These are phyloP conservation scores for Carettochelys insculpta DNA, from an alignment of 2,113 vertebrate genomes.

Conservation along the genomic window DNA sequence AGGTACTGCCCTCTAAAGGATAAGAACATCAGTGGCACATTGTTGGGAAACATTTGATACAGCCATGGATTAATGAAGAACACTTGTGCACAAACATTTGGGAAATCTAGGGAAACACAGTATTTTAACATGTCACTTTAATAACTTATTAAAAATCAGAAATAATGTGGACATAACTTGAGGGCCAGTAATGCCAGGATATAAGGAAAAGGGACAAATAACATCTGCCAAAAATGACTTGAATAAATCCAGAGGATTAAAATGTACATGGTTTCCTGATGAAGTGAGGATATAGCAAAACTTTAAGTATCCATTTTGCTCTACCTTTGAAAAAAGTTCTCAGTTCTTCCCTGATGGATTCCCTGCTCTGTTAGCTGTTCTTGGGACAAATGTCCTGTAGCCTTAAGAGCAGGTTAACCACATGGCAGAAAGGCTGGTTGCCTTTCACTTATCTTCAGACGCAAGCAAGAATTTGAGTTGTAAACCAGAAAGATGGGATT, in stretches of 20 bases:
- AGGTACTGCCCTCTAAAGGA: constrained; percentile 45
- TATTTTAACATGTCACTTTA: constrained; percentile 46
- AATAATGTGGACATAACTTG: constrained; percentile 69
- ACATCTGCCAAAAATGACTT: constrained; percentile 70
- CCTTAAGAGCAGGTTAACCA: constrained; percentile 75
- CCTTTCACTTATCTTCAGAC: constrained; percentile 75
- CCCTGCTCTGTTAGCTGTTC: constrained; percentile 67
- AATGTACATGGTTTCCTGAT: constrained; percentile 72
- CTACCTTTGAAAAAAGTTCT: constrained; percentile 69
- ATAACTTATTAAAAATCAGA: constrained; percentile 49
- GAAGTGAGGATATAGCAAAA: constrained; percentile 76
- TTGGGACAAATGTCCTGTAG: constrained; percentile 72
- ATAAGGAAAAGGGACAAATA: constrained; percentile 74
- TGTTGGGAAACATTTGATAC: constrained; percentile 56
- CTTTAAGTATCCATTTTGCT: constrained; percentile 58
- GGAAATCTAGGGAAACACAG: constrained; percentile 54
- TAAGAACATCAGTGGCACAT: constrained; percentile 57
- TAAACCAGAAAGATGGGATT: constrained; percentile 76
- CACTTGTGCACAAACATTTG: constrained; percentile 40
- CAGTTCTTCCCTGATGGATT: constrained; percentile 71
- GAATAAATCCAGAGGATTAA: constrained; percentile 76
- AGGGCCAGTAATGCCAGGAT: constrained; percentile 69
- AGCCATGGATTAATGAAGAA: constrained; percentile 61
- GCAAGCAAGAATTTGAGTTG: constrained; percentile 78
- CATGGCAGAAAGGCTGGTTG: constrained; percentile 69